Evolutionary conservation across 1,140 invertebrate species (phyloP), one percentile per base, ranked within the genome.

Genomic region (Atopsyche davidsoni): DNA sequence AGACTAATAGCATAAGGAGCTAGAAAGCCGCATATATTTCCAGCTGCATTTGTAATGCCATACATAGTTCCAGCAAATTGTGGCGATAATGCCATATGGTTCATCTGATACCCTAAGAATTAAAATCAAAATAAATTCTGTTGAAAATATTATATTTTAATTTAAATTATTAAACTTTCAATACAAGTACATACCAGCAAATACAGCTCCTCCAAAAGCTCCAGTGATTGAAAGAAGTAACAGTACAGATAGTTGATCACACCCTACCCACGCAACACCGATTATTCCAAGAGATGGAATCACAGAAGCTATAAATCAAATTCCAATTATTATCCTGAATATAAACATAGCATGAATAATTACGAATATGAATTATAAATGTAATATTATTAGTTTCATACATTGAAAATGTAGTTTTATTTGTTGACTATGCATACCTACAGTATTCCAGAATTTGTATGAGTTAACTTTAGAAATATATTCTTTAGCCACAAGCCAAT

Each of bases 71-170:
- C 88, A 7, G 90, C 90, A 67, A 80, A 88, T 64, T 82, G 80
- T 4, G 89, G 89, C 54, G 89, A 89, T 32, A 95, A 72, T 35
- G 89, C 85, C 35, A 94, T 83, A 63, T 92, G 89, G 67, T 94
- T 93, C 82, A 88, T 87, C 59, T 87, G 83, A 63, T 87, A 86
- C 14, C 71, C 71, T 73, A 57, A 28, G 25, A 7, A 28, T 7
- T 7, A 16, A 36, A 4, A 36, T 36, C 9, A 36, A 36, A 7
- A 36, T 36, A 36, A 4, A 9, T 11, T 36, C 6, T 6, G 14
- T 11, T 9, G 14, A 11, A 11, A 9, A 36, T 36, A 11, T 36
- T 6, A 14, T 36, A 14, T 7, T 36, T 19, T 18, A 4, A 14
- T 18, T 3, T 18, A 4, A 7, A 36, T 6, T 36, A 36, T 39